These are phyloP conservation scores for Phymatocera aterrima DNA, from an alignment of 2,888 invertebrate genomes.

Conservation along the genomic window DNA sequence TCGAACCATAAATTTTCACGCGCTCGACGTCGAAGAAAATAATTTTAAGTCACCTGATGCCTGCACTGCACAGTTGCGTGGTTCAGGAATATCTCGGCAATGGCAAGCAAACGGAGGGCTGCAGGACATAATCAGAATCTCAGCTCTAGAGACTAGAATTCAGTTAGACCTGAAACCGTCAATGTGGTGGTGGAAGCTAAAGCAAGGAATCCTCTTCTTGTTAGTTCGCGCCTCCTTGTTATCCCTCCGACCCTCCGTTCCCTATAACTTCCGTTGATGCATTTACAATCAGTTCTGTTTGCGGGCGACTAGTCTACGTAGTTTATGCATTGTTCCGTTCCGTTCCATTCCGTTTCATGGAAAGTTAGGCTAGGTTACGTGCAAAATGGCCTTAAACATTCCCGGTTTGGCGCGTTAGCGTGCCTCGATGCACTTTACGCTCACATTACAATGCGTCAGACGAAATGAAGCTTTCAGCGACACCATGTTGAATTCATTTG, in stretches of 20 bases:
- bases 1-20: slow-evolving; percentile 20
- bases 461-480: slow-evolving; percentile 66
- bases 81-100: slow-evolving; percentile 3
- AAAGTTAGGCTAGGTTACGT: slow-evolving; percentile 14
- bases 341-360: background rate
- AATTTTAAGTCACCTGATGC: slow-evolving; percentile 41
- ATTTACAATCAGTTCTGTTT: background rate
- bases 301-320: background rate
- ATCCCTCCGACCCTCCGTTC: background rate
- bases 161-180: background rate
- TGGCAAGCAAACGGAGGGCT: background rate
- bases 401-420: slow-evolving; percentile 57
- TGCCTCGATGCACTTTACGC: slow-evolving; percentile 68
- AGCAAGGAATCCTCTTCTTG: slow-evolving; percentile 15
- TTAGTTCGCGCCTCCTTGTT: slow-evolving; percentile 21
- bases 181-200: background rate
- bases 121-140: slow-evolving; percentile 25
- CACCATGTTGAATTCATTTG: slow-evolving; percentile 67
- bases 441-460: slow-evolving; percentile 69
- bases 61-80: background rate
- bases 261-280: slow-evolving; percentile 30
- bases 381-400: slow-evolving; percentile 35
- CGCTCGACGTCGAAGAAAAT: slow-evolving; percentile 20
- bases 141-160: background rate
- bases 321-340: slow-evolving; percentile 11